Conservation (phyloP, 2,113 vertebrate genomes). For the Thunnus thynnus region DNA sequence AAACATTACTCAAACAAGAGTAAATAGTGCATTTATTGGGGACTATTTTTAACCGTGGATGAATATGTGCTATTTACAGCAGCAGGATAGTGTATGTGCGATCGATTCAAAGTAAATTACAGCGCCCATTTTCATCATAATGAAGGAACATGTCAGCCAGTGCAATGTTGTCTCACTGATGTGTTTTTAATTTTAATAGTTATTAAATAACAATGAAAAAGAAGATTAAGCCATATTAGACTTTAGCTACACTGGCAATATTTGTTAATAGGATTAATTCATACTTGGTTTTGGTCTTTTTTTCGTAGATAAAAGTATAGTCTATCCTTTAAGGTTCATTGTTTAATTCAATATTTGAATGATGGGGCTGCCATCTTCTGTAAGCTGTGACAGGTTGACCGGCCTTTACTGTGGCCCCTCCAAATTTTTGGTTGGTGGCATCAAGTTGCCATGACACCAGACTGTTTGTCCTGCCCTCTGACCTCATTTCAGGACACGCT, state of each 20-base stretch:
- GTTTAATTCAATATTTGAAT: background rate
- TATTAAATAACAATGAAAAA: too few relatives aligned
- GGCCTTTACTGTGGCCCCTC: conserved; percentile 25
- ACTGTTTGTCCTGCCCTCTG: conserved; percentile 81
- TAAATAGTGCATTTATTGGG: background rate
- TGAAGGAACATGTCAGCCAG: background rate
- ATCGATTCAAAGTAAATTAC: background rate
- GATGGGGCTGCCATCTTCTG: background rate
- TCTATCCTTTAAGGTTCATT: background rate
- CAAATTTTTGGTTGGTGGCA: conserved; percentile 64
- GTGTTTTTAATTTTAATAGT: too few relatives aligned
- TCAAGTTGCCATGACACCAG: conserved; percentile 81
- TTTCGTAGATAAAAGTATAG: too few relatives aligned
- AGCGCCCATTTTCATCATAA: background rate
- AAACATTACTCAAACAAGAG: background rate
- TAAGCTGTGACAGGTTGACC: conserved; percentile 31
- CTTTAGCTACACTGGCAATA: background rate
- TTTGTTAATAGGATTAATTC: background rate
- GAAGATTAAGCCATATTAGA: too few relatives aligned
- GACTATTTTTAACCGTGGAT: background rate
- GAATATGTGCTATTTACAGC: background rate
- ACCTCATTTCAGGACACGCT: conserved; percentile 76
- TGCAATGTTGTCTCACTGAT: background rate
- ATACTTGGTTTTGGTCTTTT: background rate
- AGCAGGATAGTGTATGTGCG: background rate